These are phyloP conservation scores for Lutraria rhynchaena DNA, from an alignment of 1,140 invertebrate species.

Conservation along the genomic window DNA sequence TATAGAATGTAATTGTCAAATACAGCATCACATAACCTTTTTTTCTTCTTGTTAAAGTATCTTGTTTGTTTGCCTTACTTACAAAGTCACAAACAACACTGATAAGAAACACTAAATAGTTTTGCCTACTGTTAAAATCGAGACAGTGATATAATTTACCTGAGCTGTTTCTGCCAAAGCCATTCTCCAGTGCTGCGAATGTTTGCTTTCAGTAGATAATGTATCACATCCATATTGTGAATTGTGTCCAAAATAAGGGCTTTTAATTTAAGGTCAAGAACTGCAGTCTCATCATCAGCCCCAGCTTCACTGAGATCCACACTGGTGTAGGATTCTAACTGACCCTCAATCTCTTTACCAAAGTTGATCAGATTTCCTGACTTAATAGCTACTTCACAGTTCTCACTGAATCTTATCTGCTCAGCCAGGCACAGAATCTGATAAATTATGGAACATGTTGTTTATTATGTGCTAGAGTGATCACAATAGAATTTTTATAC, in stretches of 20 bases:
- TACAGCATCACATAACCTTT: no score
- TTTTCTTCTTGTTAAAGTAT: no score
- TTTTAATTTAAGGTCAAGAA: conserved; percentile 85
- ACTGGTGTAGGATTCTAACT: conserved; percentile 87
- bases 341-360: conserved; percentile 83
- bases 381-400: conserved; percentile 91
- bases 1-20: conserved; percentile 20
- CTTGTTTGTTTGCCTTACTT: no score
- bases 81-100: no score
- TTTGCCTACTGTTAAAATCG: no score
- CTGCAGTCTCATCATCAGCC: conserved; percentile 71
- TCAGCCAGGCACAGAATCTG: conserved; percentile 89
- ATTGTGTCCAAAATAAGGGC: conserved; percentile 96
- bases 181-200: conserved; percentile 89
- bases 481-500: no score
- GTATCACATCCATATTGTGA: conserved; percentile 93
- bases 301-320: conserved; percentile 81
- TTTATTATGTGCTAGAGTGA: no score
- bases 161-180: conserved; percentile 97
- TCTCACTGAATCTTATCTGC: conserved; percentile 90
- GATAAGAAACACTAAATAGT: no score
- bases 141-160: conserved; percentile 83
- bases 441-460: no score
- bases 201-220: conserved; percentile 88
- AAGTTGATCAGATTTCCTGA: conserved; percentile 85